phyloP scores from a whole-genome alignment of 2,888 invertebrate species.

The Catocala sponsa region DNA sequence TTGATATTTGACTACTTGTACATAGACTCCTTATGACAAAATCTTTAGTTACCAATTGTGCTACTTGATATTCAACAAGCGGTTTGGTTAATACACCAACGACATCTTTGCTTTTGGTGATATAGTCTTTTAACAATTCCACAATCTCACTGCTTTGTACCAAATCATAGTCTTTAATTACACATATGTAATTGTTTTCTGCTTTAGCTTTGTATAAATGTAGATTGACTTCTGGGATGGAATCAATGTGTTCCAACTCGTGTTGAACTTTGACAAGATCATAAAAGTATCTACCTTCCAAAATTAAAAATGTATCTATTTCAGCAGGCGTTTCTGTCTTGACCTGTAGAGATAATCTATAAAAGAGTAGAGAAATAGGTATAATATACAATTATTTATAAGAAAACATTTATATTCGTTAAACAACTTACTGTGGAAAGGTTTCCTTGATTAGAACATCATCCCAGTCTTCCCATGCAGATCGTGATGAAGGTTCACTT shows the following conservation, averaged over 20 bases:
- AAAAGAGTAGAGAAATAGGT: constrained; percentile 38
- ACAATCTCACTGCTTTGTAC: constrained; percentile 75
- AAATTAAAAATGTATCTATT: constrained; percentile 69
- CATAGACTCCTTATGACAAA: constrained; percentile 69
- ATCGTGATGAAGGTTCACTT: constrained; percentile 74
- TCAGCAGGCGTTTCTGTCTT: constrained; percentile 51
- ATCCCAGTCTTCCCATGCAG: constrained; percentile 84
- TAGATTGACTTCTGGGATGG: constrained; percentile 66
- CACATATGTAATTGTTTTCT: constrained; percentile 67
- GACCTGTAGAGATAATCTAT: constrained; percentile 70
- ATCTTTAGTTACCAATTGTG: constrained; percentile 50
- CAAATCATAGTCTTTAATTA: constrained; percentile 74
- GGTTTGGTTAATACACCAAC: constrained; percentile 74
- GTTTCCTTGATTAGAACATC: constrained; percentile 56
- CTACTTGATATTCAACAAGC: constrained; percentile 73
- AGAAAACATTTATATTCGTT: too few relatives aligned
- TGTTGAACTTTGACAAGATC: constrained; percentile 63
- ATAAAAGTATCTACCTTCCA: constrained; percentile 78
- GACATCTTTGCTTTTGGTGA: constrained; percentile 65
- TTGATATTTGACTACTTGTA: constrained; percentile 53
- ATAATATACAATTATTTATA: background rate
- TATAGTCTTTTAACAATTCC: constrained; percentile 66
- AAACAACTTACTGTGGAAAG: constrained; percentile 53
- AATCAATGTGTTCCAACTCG: constrained; percentile 64
- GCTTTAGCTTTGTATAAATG: constrained; percentile 64